These are phyloP conservation scores for Dinomys branickii DNA, from an alignment of 2,113 vertebrate species.

Conservation along the genomic window DNA sequence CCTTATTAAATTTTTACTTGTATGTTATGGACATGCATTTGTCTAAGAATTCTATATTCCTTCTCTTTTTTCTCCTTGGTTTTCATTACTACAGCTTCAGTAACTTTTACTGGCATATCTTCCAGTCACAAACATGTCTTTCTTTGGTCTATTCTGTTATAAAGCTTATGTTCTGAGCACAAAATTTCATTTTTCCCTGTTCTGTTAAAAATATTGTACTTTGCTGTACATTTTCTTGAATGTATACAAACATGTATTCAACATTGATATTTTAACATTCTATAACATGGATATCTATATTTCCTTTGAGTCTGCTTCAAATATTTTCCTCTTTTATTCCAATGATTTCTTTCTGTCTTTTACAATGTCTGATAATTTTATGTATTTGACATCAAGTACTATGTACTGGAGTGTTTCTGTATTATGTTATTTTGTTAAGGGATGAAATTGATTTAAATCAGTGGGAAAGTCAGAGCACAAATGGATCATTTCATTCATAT, in stretches of 20 bases:
- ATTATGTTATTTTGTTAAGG: not conserved
- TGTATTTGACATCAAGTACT: not conserved
- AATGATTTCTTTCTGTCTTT: not conserved
- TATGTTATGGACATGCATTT: not conserved
- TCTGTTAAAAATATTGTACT: not conserved
- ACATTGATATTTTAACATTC: not conserved
- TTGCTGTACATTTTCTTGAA: not conserved
- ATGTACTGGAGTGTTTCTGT: not conserved
- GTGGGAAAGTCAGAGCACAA: not conserved
- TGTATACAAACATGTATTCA: conserved; percentile 16
- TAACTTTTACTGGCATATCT: not conserved
- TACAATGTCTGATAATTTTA: not conserved
- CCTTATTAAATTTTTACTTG: not conserved
- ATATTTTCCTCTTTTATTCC: accelerated
- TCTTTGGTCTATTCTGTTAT: not conserved
- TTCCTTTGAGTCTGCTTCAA: not conserved
- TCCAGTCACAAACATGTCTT: not conserved
- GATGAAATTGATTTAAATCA: not conserved
- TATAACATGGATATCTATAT: not conserved
- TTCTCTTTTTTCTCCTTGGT: not conserved
- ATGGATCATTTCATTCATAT: not conserved
- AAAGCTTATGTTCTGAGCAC: not conserved
- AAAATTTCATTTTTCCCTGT: not conserved
- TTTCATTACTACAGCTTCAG: accelerated
- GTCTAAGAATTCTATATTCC: not conserved